Evolutionary conservation across 2,113 vertebrate genomes (phyloP).

Genomic region (Crotalus viridis): DNA sequence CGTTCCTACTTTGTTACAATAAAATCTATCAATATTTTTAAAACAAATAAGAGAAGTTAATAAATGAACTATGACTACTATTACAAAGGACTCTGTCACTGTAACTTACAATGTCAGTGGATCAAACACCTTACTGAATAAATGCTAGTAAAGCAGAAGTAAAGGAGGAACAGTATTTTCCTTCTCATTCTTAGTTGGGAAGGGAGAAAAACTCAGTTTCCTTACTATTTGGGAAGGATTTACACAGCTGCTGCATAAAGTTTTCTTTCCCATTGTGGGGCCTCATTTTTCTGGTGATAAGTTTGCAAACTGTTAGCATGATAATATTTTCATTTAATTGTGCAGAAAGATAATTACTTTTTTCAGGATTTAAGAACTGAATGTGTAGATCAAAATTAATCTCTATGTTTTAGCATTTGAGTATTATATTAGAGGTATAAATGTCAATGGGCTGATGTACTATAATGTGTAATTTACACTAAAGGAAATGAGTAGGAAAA

Average conservation of each 20-base stretch:
- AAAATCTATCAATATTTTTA: background rate
- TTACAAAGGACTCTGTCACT: background rate
- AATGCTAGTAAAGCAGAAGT: background rate
- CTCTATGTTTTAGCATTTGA: slow-evolving; percentile 64
- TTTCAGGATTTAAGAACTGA: slow-evolving; percentile 59
- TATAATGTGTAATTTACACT: slow-evolving; percentile 36
- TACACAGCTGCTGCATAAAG: background rate
- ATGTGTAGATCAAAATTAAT: slow-evolving; percentile 72
- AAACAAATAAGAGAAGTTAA: background rate
- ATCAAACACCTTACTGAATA: background rate
- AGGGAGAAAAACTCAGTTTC: background rate
- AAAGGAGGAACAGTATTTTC: background rate
- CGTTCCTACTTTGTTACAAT: background rate
- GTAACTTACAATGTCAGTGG: background rate
- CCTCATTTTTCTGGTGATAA: background rate
- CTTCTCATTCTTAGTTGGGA: background rate
- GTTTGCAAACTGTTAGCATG: slow-evolving; percentile 44
- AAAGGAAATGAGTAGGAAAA: slow-evolving; percentile 1
- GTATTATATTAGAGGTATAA: slow-evolving; percentile 63
- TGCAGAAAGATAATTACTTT: slow-evolving; percentile 71
- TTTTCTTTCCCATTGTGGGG: background rate
- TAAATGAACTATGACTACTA: background rate
- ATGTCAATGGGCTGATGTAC: slow-evolving; percentile 61
- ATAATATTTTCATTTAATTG: slow-evolving; percentile 56
- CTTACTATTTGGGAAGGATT: background rate